Base-by-base conservation (phyloP, 2,888 invertebrate genomes). In the Euzetes globulus region DNA sequence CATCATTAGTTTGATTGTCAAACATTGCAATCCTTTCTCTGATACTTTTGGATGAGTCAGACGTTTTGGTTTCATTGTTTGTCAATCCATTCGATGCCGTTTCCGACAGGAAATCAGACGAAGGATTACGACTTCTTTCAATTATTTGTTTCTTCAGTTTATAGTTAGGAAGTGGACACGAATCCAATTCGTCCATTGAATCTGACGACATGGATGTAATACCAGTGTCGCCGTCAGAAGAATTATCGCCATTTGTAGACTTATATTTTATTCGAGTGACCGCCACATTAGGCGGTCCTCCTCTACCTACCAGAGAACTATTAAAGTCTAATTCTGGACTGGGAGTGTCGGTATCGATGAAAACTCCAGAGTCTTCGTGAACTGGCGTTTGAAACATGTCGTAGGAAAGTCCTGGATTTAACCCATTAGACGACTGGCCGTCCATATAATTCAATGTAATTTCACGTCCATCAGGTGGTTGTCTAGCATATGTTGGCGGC, bases 381-480 rank as follows among this genome's bases (percentile, higher is more conserved):
- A 77, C 41, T 37, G 50, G 25, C 60, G 22, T 45, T 41, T 58
- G 63, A 72, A 22, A 72, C 5, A 22, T 22, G 2, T 68, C 68
- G n/a, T 41, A 65, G 3, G 41, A 37, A 33, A 17, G 37, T 1
- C 2, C 3, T 13, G 68, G 22, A 37, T 41, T 45, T 33, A n/a
- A 19, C 7, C 2, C 29, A 72, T 58, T 70, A n/a, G 6, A 60
- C 17, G 37, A 37, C 41, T n/a, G 25, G 15, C n/a, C 19, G 55
- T 37, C 45, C 11, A 45, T 19, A 33, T 58, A 68, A 41, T 71
- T 72, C 41, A 47, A 11, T 41, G 60, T 72, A 19, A 72, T 72
- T 47, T 91, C 91, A 83, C 90, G 90, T 80, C 91, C 91, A 83
- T 91, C 91, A 60, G 91, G 91, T 78, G 91, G 91, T 82, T 90